Percentiles rank a stretch among this genome's conserved stretches.
phyloP scores from a whole-genome alignment of 2,113 vertebrate genomes.

The Lonchura striata region DNA sequence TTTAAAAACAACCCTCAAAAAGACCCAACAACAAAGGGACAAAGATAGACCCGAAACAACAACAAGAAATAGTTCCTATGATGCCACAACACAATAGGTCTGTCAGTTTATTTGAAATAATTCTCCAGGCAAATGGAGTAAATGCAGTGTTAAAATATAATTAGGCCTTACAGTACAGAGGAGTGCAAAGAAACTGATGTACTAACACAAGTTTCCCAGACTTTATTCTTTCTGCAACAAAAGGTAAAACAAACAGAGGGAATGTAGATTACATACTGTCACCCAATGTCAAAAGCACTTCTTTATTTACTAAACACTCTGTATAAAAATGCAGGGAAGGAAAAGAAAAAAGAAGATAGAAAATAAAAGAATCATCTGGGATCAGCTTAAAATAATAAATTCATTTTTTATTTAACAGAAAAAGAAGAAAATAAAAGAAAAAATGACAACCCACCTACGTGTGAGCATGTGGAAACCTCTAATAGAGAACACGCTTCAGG shows the following conservation, averaged over 20 bases:
- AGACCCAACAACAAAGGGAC: neutral
- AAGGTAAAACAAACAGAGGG: conserved; percentile 63
- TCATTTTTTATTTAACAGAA: conserved; percentile 6
- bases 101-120: conserved; percentile 73
- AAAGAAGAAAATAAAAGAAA: neutral
- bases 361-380: conserved; percentile 26
- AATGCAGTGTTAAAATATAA: conserved; percentile 78
- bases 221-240: conserved; percentile 67
- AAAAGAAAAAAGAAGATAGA: neutral
- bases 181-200: conserved; percentile 57
- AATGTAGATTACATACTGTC: conserved; percentile 61
- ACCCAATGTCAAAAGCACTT: neutral
- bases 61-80: conserved; percentile 56
- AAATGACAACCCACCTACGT: neutral
- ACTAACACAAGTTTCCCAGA: conserved; percentile 48
- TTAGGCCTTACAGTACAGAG: conserved; percentile 70
- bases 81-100: conserved; percentile 72
- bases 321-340: neutral
- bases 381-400: conserved; percentile 66
- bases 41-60: neutral
- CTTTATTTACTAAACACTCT: conserved; percentile 57
- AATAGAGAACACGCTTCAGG: conserved; percentile 18
- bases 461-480: neutral
- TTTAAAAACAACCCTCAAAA: neutral
- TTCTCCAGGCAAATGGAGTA: conserved; percentile 68